phyloP scores from a whole-genome alignment of 2,113 vertebrate species.

The Pachycephala philippinensis region DNA sequence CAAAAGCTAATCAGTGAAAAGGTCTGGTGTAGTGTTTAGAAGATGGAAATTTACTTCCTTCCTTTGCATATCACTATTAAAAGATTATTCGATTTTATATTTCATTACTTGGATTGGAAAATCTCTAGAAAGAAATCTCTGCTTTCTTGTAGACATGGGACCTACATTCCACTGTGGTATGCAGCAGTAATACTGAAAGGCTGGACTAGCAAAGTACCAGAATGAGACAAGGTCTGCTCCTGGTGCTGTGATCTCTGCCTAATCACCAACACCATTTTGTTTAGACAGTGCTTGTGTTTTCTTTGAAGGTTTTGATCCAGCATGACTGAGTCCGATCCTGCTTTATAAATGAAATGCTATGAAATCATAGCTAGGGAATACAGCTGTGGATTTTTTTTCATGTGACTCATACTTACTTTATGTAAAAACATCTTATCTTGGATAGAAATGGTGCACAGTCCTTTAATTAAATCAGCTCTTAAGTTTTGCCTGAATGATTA shows the following conservation, averaged over 20 bases:
- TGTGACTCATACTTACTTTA: not conserved
- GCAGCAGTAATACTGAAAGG: not conserved
- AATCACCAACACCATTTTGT: not conserved
- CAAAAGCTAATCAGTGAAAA: not conserved
- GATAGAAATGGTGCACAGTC: slow-evolving; percentile 1
- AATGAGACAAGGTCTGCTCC: not conserved
- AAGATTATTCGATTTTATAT: not conserved
- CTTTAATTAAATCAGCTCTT: slow-evolving; percentile 47
- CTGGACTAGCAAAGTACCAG: not conserved
- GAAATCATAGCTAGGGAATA: not conserved
- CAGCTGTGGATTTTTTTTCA: not conserved
- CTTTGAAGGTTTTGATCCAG: not conserved
- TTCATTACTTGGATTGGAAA: not conserved
- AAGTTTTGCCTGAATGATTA: slow-evolving; percentile 52
- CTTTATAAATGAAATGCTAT: not conserved
- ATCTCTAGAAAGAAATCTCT: not conserved
- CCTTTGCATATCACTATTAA: not conserved
- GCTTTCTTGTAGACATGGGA: not conserved
- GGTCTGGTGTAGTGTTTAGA: not conserved
- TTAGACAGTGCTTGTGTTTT: not conserved
- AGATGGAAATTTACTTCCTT: not conserved
- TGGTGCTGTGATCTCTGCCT: not conserved
- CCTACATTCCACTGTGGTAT: not conserved
- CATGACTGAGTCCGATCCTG: not conserved
- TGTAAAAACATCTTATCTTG: slow-evolving; percentile 30